phyloP scores from a whole-genome alignment of 2,888 invertebrate genomes.

The Doris montereyensis region DNA sequence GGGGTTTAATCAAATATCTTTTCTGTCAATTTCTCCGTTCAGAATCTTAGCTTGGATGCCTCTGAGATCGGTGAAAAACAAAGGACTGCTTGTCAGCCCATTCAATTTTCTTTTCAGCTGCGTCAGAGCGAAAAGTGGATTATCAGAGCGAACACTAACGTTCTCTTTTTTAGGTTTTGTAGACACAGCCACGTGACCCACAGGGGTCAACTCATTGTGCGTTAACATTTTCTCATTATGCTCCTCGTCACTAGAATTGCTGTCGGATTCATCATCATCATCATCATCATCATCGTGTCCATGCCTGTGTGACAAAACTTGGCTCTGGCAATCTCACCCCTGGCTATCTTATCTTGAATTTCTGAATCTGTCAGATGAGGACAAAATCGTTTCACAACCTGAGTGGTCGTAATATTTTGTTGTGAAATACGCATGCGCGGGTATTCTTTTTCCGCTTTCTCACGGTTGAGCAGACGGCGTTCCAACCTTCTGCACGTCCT shows the following conservation, averaged over 20 bases:
- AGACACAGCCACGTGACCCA: not conserved
- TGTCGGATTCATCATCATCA: not conserved
- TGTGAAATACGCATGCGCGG: slow-evolving; percentile 56
- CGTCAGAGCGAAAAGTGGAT: slow-evolving; percentile 14
- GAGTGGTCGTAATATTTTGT: slow-evolving; percentile 57
- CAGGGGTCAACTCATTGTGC: no score
- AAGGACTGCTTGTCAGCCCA: slow-evolving; percentile 39
- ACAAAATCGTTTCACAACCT: slow-evolving; percentile 54
- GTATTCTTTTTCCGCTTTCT: slow-evolving; percentile 51
- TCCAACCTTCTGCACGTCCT: slow-evolving; percentile 58
- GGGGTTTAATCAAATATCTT: slow-evolving; percentile 36
- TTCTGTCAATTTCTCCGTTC: slow-evolving; percentile 50
- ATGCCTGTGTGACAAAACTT: not conserved
- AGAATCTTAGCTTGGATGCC: slow-evolving; percentile 61
- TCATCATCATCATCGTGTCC: not conserved
- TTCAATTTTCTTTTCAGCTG: slow-evolving; percentile 41
- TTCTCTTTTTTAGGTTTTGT: not conserved
- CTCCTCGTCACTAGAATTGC: no score
- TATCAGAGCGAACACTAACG: not conserved
- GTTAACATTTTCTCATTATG: no score
- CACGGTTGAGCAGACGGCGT: slow-evolving; percentile 48
- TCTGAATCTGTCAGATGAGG: slow-evolving; percentile 56
- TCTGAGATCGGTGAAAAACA: slow-evolving; percentile 59
- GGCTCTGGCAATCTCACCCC: slow-evolving; percentile 52
- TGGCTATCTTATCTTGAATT: slow-evolving; percentile 59